These are phyloP conservation scores for Pogonus chalceus DNA, from an alignment of 1,140 invertebrate genomes.

Conservation along the genomic window DNA sequence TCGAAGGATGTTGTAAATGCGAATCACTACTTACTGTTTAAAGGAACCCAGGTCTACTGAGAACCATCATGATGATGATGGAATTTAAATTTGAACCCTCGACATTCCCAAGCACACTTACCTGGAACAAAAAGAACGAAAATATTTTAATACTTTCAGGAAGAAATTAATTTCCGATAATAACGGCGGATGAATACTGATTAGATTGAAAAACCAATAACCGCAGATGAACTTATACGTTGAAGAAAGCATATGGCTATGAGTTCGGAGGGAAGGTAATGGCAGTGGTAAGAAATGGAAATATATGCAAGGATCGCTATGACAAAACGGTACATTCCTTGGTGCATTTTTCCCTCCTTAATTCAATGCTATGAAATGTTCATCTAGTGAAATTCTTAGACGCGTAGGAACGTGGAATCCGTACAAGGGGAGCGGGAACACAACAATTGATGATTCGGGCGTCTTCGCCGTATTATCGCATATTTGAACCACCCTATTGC, in stretches of 20 bases:
- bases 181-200: background rate
- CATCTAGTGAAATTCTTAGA: background rate
- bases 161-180: background rate
- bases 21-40: no score
- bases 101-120: background rate
- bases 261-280: background rate
- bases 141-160: background rate
- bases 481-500: background rate
- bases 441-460: background rate
- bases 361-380: background rate
- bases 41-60: no score
- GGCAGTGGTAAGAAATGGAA: background rate
- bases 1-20: no score
- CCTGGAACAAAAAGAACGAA: background rate
- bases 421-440: background rate
- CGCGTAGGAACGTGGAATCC: background rate
- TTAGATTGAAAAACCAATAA: no score
- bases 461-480: background rate
- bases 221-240: no score
- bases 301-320: background rate
- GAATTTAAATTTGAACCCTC: background rate
- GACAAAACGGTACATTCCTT: background rate
- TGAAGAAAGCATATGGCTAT: background rate
- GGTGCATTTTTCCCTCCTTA: background rate
- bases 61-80: no score